A percentile compares a stretch with the other conserved stretches of the same genome.
phyloP scores from a whole-genome alignment of 2,888 invertebrate genomes.

The Drosophila atripex region DNA sequence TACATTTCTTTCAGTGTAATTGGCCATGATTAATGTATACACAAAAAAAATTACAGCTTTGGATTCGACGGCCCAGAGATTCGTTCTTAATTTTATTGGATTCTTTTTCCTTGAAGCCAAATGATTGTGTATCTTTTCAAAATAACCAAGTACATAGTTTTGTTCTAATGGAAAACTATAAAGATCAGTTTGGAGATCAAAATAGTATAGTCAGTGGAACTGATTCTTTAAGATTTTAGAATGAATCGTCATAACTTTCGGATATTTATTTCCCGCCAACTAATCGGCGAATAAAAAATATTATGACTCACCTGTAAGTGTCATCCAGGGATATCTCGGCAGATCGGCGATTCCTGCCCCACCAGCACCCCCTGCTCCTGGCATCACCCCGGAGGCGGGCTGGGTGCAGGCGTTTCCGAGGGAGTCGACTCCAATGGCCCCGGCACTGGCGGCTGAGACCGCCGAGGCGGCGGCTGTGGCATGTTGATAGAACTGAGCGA shows the following conservation, averaged over 20 bases:
- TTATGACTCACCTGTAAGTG: slow-evolving; percentile 93
- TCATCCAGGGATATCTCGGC: slow-evolving; percentile 98
- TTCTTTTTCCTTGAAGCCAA: not conserved
- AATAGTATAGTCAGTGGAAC: not conserved
- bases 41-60: slow-evolving; percentile 6
- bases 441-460: slow-evolving; percentile 90
- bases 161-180: not conserved
- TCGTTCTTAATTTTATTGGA: slow-evolving; percentile 14
- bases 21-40: slow-evolving; percentile 26
- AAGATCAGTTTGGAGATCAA: not conserved
- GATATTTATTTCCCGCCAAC: too few species aligned
- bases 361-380: slow-evolving; percentile 86
- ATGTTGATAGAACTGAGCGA: slow-evolving; percentile 96
- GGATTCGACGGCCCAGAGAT: slow-evolving; percentile 6
- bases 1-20: slow-evolving; percentile 5
- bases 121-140: not conserved
- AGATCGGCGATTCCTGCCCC: slow-evolving; percentile 94
- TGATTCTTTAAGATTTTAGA: not conserved
- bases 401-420: slow-evolving; percentile 92
- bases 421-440: slow-evolving; percentile 90
- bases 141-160: not conserved
- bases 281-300: too few species aligned
- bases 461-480: slow-evolving; percentile 87
- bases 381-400: slow-evolving; percentile 86
- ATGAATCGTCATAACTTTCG: not conserved